These are phyloP conservation scores for Hydropsyche tenuis DNA, from an alignment of 1,140 invertebrate species.

Conservation along the genomic window DNA sequence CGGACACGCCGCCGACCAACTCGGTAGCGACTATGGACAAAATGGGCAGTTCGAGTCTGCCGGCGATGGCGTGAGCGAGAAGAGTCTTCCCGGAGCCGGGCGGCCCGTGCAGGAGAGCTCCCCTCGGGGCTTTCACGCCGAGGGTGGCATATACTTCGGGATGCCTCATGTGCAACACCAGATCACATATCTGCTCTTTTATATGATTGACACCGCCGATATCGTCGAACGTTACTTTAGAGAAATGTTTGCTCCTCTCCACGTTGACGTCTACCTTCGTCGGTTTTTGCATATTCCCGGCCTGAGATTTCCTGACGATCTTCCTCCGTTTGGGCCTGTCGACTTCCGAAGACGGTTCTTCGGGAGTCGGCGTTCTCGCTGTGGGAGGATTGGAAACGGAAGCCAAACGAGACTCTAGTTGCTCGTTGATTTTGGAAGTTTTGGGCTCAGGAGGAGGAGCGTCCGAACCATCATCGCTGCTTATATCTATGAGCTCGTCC, in stretches of 20 bases:
- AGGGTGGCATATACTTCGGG: slow-evolving; percentile 81
- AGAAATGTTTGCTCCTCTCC: slow-evolving; percentile 18
- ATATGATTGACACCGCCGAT: slow-evolving; percentile 77
- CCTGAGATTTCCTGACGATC: slow-evolving; percentile 40
- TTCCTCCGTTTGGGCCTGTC: slow-evolving; percentile 47
- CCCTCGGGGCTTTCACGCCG: slow-evolving; percentile 81
- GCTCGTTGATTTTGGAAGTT: slow-evolving; percentile 55
- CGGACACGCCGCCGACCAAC: slow-evolving; percentile 92
- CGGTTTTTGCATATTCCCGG: not conserved
- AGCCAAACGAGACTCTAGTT: too few species aligned
- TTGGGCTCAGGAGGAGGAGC: slow-evolving; percentile 58
- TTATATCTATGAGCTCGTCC: slow-evolving; percentile 65
- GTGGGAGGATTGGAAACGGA: slow-evolving; percentile 50
- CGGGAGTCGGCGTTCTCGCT: not conserved
- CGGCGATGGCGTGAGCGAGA: slow-evolving; percentile 90
- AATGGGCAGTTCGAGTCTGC: slow-evolving; percentile 72
- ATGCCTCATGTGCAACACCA: slow-evolving; percentile 83
- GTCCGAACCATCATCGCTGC: slow-evolving; percentile 63
- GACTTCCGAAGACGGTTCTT: not conserved
- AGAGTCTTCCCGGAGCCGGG: slow-evolving; percentile 94
- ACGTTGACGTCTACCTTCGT: not conserved
- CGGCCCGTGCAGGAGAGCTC: slow-evolving; percentile 89
- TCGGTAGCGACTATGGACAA: slow-evolving; percentile 90
- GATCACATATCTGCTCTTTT: slow-evolving; percentile 78
- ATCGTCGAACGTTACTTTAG: slow-evolving; percentile 71